phyloP scores from a whole-genome alignment of 2,888 invertebrate genomes.

The Xestia ashworthii region DNA sequence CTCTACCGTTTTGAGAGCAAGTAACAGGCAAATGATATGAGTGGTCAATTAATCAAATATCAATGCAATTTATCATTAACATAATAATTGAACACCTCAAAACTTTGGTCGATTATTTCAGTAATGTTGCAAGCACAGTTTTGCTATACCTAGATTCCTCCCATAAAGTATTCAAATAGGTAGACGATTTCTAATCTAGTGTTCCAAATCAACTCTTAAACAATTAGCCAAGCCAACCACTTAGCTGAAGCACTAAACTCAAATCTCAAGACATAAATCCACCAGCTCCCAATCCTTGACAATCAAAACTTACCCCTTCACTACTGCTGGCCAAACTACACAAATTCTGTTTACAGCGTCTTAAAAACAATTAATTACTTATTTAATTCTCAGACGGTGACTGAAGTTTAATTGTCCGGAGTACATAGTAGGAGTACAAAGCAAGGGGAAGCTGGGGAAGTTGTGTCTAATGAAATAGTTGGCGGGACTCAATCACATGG shows the following conservation, averaged over 20 bases:
- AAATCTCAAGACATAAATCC: slow-evolving; percentile 38
- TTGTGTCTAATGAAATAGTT: slow-evolving; percentile 71
- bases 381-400: slow-evolving; percentile 59
- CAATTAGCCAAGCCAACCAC: slow-evolving; percentile 12
- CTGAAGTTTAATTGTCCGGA: slow-evolving; percentile 62
- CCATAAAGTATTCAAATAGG: too few relatives aligned
- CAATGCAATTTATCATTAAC: not conserved
- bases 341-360: slow-evolving; percentile 59
- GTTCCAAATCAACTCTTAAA: not conserved
- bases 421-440: slow-evolving; percentile 59
- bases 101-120: not conserved
- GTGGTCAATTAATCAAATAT: not conserved
- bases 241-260: slow-evolving; percentile 21
- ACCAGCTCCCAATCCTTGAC: slow-evolving; percentile 3
- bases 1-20: not conserved
- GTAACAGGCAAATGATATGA: not conserved
- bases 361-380: slow-evolving; percentile 65
- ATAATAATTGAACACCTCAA: not conserved
- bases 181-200: not conserved
- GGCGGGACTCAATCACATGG: slow-evolving; percentile 80
- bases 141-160: too few relatives aligned
- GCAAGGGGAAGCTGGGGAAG: slow-evolving; percentile 59
- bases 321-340: slow-evolving; percentile 34
- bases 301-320: slow-evolving; percentile 33
- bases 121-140: not conserved